Base-by-base conservation (phyloP, 1,140 invertebrate species). In the Propsilocerus akamusi region DNA sequence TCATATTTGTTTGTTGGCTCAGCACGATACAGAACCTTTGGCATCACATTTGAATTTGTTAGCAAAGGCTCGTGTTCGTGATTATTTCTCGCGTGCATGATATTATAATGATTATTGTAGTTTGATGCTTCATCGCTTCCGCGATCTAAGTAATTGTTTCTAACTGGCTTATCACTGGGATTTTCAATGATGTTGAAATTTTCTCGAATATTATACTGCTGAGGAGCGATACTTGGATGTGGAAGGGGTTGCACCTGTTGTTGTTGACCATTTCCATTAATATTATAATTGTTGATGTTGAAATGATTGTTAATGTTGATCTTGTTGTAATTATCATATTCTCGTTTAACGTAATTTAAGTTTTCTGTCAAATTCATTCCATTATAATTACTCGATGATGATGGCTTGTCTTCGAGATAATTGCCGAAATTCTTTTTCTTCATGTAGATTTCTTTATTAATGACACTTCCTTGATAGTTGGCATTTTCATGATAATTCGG, bases 171-270 rank as follows among this genome's bases (percentile, higher is more conserved):
- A 52, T 56, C 59, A 56, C 57, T 58, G 49, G 54, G 62, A 54
- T 64, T 64, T 53, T 64, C 62, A 59, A 62, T 64, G 5, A 52
- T 52, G 23, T 52, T 52, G 24, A 52, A 52, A 49, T 41, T 46
- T 26, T 50, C 32, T 14, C 49, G 32, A 23, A 37, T 34, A 8
- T 51, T 25, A 23, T 51, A 46, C 26, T 30, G 26, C 20, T 47
- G 46, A 22, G 50, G 51, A 3, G 47, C 17, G 34, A 51, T 37
- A 17, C 46, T 34, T 64, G 60, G 62, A 47, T 63, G 62, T 0
- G 61, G 48, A 0, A 58, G 56, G 49, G 60, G 62, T 26, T 62
- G 62, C 48, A 61, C 59, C 51, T 62, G 61, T 17, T 60, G 58
- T 41, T 62, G 47, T 50, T 63, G 62, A 37, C 60, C 58, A 0